Base-by-base conservation (phyloP, 2,888 invertebrate genomes). In the Diachrysia chrysitis region DNA sequence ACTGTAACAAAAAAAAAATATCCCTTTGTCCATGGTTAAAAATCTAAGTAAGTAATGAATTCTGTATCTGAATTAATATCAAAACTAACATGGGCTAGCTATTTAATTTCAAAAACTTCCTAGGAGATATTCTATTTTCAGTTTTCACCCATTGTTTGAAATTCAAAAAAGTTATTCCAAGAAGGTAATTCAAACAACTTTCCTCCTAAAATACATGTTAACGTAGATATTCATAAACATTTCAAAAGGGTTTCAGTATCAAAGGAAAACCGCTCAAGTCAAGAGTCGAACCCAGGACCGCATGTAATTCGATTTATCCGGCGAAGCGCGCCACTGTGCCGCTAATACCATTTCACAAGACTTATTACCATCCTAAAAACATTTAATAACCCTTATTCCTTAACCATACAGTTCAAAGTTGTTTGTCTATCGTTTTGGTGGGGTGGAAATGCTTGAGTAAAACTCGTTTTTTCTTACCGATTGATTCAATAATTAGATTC, bases 291-390 rank as follows among this genome's bases (percentile, higher is more conserved):
- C 85, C 78, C 86, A 82, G 84, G 83, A 85, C 84, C 83, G 85
- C 84, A 85, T 84, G 80, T 89, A 92, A 92, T 90, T 89, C 84
- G 81, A 91, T 92, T 92, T 89, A 76, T 82, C 64, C 63, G 64
- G 81, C 82, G 80, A 82, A 81, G 82, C 85, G 80, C 78, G 79
- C 83, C 73, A 83, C 85, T 86, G 85, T 85, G 69, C 84, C 82
- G 68, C 78, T 89, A 90, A 91, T 86, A 79, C 74, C 79, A 87
- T 88, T 88, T 78, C 73, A 75, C 68, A 68, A 73, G 66, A 68
- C 73, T 75, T 82, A 77, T 77, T 73, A 73, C 66, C 42, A 54
- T 2, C 48, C 16, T 51, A 58, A 66, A 70, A 69, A 69, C 48
- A 37, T 66, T 73, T 63, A 58, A 59, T 46, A 55, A 12, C 60